Percentiles rank a stretch among this genome's conserved stretches.
phyloP scores from a whole-genome alignment of 2,797 vertebrate species.

The Amniataba percoides region DNA sequence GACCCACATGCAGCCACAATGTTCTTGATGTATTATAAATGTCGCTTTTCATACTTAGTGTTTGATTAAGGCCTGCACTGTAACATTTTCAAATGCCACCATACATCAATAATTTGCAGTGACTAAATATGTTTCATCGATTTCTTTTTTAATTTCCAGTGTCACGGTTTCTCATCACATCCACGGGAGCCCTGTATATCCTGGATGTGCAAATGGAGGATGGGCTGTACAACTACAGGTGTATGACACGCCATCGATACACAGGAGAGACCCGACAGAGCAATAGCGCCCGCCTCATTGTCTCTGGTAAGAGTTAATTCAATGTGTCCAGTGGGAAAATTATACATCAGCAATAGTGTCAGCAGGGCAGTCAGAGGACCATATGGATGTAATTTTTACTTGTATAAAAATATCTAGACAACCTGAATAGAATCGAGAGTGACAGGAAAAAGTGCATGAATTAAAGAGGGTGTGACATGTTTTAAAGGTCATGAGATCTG shows the following conservation, averaged over 20 bases:
- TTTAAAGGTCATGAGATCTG: conserved; percentile 63
- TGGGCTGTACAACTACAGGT: conserved; percentile 98
- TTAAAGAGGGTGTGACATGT: conserved; percentile 58
- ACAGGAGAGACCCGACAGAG: conserved; percentile 98
- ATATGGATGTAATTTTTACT: conserved; percentile 54
- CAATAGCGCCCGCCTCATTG: conserved; percentile 97
- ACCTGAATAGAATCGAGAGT: conserved; percentile 53
- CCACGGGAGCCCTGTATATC: conserved; percentile 99
- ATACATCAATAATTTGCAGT: background rate
- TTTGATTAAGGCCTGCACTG: background rate
- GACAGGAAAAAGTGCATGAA: conserved; percentile 57
- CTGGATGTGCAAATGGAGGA: conserved; percentile 99
- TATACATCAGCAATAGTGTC: background rate
- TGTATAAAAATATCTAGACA: background rate
- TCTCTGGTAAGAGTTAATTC: conserved; percentile 88
- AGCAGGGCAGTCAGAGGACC: conserved; percentile 28
- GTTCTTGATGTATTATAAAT: background rate
- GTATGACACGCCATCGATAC: conserved; percentile 96
- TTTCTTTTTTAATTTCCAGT: conserved; percentile 60
- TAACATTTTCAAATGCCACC: background rate
- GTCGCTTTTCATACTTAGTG: background rate
- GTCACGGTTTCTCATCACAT: conserved; percentile 98
- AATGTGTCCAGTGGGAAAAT: background rate
- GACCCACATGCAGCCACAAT: background rate
- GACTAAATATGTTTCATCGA: background rate